phyloP scores from a whole-genome alignment of 1,140 invertebrate species.

The Eupeodes corollae region DNA sequence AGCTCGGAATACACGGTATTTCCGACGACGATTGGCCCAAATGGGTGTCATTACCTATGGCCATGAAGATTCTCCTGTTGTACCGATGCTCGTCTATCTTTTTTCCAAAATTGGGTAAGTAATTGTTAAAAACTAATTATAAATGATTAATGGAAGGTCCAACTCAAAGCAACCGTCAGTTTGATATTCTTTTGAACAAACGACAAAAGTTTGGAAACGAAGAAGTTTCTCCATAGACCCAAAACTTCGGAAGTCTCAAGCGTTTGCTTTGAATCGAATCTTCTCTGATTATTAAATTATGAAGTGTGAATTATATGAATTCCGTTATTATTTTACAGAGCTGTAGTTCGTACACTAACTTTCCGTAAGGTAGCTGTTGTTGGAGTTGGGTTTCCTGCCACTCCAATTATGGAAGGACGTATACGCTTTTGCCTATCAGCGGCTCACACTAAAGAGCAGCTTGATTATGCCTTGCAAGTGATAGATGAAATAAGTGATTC shows the following conservation, averaged over 20 bases:
- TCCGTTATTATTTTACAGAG: conserved; percentile 39
- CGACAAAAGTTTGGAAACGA: too few species aligned
- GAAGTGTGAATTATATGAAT: too few species aligned
- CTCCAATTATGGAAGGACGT: conserved; percentile 86
- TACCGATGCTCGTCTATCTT: conserved; percentile 88
- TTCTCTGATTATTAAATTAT: too few species aligned
- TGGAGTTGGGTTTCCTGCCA: conserved; percentile 96
- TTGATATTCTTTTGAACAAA: too few species aligned
- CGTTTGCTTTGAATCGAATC: too few species aligned
- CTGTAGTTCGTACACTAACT: conserved; percentile 73
- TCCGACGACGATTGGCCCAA: conserved; percentile 72
- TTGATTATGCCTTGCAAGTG: conserved; percentile 72
- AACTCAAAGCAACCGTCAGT: too few species aligned
- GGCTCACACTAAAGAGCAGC: conserved; percentile 88
- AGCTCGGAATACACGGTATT: conserved; percentile 77
- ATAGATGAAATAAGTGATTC: conserved; percentile 58
- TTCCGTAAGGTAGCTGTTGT: conserved; percentile 80
- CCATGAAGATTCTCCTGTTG: conserved; percentile 93
- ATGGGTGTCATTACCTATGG: conserved; percentile 93
- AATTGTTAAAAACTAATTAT: too few species aligned
- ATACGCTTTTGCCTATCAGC: conserved; percentile 94
- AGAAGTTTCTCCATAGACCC: too few species aligned
- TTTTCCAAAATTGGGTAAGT: conserved; percentile 83
- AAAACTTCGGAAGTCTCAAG: too few species aligned
- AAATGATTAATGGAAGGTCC: too few species aligned